Evolutionary conservation across 2,888 invertebrate species (phyloP).

Genomic region (Sinodicranocentrus sp.): DNA sequence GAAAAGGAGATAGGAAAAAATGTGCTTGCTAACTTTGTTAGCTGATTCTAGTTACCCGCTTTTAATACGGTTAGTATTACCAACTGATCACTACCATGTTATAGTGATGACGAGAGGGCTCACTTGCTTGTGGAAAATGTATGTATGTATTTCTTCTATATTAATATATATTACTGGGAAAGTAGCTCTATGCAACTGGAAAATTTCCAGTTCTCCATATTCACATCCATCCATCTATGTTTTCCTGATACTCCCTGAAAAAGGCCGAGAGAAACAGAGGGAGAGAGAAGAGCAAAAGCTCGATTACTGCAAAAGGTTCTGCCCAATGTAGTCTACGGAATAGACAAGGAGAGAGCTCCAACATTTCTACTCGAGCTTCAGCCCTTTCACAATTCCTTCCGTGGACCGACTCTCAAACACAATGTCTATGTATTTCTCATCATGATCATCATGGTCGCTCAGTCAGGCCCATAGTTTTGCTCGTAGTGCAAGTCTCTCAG

Average conservation of each 20-base stretch:
- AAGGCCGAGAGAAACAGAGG: background rate
- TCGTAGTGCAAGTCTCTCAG: slow-evolving; percentile 10
- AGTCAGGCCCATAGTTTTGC: slow-evolving; percentile 9
- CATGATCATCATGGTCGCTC: slow-evolving; percentile 10
- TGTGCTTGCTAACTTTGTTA: slow-evolving; percentile 30
- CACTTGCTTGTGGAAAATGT: background rate
- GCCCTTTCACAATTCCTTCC: background rate
- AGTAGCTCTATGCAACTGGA: background rate
- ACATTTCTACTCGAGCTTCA: background rate
- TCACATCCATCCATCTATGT: background rate
- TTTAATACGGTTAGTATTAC: background rate
- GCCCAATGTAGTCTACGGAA: too few relatives aligned
- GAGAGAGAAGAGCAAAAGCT: too few relatives aligned
- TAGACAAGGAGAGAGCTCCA: background rate
- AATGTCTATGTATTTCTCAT: background rate
- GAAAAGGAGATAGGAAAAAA: slow-evolving; percentile 15
- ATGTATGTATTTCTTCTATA: too few relatives aligned
- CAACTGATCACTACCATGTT: background rate
- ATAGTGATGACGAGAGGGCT: background rate
- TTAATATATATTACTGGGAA: too few relatives aligned
- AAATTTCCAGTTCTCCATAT: background rate
- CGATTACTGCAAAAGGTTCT: too few relatives aligned
- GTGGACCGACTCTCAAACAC: background rate
- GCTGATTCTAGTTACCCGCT: slow-evolving; percentile 3
- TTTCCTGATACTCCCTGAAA: background rate